Conservation (phyloP, 2,113 vertebrate species). For the Pluvianellus socialis region DNA sequence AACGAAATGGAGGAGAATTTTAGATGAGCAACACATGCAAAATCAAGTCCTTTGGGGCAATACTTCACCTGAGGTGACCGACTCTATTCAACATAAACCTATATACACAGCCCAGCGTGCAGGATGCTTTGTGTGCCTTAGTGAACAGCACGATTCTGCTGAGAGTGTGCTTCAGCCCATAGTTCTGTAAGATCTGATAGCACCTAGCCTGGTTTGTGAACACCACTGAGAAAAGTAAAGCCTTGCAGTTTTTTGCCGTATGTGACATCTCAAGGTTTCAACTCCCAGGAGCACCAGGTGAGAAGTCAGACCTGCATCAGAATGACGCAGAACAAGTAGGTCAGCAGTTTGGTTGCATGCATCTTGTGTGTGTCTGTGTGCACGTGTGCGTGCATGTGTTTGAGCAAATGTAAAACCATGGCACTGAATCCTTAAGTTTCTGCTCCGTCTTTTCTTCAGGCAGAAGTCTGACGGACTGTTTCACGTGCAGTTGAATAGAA, state of each 20-base stretch:
- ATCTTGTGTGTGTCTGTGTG: neutral
- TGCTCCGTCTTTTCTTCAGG: neutral
- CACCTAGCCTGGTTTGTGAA: neutral
- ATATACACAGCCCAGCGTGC: neutral
- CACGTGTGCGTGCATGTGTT: neutral
- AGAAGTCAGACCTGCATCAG: conserved; percentile 35
- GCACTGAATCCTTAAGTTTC: neutral
- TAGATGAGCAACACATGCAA: conserved; percentile 16
- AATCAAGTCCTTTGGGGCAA: neutral
- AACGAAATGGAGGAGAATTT: neutral
- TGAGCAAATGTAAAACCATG: neutral
- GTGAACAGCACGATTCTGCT: neutral
- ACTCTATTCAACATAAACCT: neutral
- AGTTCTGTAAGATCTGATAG: neutral
- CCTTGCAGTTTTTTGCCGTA: neutral
- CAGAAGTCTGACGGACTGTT: neutral
- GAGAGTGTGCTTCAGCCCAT: neutral
- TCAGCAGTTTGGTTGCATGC: neutral
- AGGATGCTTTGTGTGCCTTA: neutral
- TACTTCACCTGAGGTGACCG: neutral
- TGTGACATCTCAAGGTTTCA: conserved; percentile 4
- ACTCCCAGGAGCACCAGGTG: neutral
- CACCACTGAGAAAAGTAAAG: neutral
- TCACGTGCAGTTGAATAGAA: neutral
- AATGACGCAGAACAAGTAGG: conserved; percentile 41